phyloP scores from a whole-genome alignment of 2,797 vertebrate genomes.

The Gymnoscopelus braueri region DNA sequence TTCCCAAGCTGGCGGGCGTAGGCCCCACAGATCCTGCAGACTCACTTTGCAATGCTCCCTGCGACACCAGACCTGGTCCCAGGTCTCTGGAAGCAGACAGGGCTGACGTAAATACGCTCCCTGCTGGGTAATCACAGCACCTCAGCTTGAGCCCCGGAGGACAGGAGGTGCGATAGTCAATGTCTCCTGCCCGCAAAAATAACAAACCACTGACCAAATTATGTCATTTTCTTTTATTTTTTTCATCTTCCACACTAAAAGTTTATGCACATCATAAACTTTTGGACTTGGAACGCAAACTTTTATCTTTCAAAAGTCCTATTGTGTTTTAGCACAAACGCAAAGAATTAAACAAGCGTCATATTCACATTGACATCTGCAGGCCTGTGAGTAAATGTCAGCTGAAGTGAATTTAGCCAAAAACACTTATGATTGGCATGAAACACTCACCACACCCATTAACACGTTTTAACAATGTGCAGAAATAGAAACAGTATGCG shows the following conservation, averaged over 20 bases:
- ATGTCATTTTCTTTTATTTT: background rate
- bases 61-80: constrained; percentile 65
- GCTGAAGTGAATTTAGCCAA: constrained; percentile 50
- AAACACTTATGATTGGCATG: constrained; percentile 69
- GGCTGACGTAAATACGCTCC: constrained; percentile 80
- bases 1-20: constrained; percentile 49
- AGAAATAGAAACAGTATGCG: constrained; percentile 71
- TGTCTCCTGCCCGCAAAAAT: constrained; percentile 46
- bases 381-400: constrained; percentile 61
- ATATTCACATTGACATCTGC: constrained; percentile 61
- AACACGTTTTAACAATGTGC: constrained; percentile 72
- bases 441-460: constrained; percentile 72
- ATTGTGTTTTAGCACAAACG: constrained; percentile 45
- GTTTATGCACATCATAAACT: constrained; percentile 18
- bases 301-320: constrained; percentile 33
- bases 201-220: constrained; percentile 46
- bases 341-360: constrained; percentile 41
- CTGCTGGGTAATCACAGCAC: constrained; percentile 62
- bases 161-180: constrained; percentile 44
- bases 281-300: constrained; percentile 1
- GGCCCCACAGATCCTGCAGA: constrained; percentile 62
- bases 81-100: constrained; percentile 65
- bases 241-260: constrained; percentile 24
- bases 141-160: constrained; percentile 59
- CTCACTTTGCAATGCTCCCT: constrained; percentile 47